phyloP scores from a whole-genome alignment of 2,888 invertebrate genomes.

The Mactromeris polynyma region DNA sequence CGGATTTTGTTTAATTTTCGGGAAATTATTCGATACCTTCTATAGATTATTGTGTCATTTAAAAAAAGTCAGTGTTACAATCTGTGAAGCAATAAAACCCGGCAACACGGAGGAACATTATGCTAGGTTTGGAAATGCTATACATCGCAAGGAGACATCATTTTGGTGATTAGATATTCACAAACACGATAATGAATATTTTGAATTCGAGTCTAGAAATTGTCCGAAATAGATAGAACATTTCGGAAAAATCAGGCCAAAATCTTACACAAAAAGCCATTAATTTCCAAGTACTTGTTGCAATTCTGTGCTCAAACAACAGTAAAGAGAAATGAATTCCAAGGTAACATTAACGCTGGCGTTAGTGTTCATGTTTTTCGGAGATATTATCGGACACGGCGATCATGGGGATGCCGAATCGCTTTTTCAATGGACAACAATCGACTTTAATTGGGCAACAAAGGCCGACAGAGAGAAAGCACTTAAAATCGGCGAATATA shows the following conservation, averaged over 20 bases:
- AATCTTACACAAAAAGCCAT: not conserved
- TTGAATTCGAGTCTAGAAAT: not conserved
- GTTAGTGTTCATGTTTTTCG: constrained; percentile 8
- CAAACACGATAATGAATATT: not conserved
- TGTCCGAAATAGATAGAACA: not conserved
- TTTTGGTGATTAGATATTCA: not conserved
- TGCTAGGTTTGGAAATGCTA: not conserved
- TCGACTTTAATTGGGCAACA: constrained; percentile 76
- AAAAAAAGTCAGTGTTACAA: too few species aligned
- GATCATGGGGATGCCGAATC: constrained; percentile 69
- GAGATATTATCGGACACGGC: constrained; percentile 45
- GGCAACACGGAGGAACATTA: not conserved
- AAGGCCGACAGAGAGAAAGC: constrained; percentile 53
- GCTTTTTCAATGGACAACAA: constrained; percentile 74
- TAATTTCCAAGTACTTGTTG: not conserved
- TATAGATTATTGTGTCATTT: too few species aligned
- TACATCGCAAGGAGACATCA: not conserved
- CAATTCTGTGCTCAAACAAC: not conserved
- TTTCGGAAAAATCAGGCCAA: not conserved
- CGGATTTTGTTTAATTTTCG: not conserved
- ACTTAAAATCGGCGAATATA: constrained; percentile 54
- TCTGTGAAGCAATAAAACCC: not conserved
- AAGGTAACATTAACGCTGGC: constrained; percentile 13
- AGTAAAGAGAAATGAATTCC: constrained; percentile 22
- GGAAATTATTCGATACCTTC: not conserved